Conservation (phyloP, 2,113 vertebrate genomes). For the Dryoscopus gambensis region DNA sequence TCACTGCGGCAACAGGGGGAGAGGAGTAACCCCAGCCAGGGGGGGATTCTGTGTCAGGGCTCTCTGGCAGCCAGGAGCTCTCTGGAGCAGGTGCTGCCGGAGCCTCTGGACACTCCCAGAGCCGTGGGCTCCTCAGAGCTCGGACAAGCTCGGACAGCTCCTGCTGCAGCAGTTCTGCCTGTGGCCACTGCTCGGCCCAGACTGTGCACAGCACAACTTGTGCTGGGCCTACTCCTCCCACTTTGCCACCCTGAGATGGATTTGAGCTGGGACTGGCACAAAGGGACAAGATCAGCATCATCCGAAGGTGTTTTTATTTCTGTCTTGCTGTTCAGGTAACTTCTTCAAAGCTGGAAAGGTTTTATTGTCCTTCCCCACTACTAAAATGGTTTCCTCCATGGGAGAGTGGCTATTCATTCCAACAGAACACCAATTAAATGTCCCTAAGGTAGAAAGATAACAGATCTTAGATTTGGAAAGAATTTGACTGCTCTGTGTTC, state of each 20-base stretch:
- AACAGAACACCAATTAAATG: not conserved
- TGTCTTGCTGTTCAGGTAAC: not conserved
- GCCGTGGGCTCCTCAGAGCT: not conserved
- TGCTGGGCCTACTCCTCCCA: not conserved
- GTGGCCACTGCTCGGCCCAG: not conserved
- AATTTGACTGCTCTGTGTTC: not conserved
- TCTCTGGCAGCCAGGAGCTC: too few relatives aligned
- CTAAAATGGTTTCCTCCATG: not conserved
- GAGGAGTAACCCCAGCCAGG: rapidly evolving
- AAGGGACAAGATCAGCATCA: not conserved
- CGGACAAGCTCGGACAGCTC: rapidly evolving
- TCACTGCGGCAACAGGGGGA: too few relatives aligned
- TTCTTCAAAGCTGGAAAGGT: not conserved
- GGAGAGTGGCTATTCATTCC: not conserved
- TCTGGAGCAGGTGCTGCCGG: not conserved
- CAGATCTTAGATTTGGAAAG: not conserved
- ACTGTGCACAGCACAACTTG: not conserved
- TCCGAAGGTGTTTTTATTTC: not conserved
- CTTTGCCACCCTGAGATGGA: not conserved
- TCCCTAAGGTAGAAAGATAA: not conserved
- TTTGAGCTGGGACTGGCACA: not conserved
- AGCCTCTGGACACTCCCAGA: not conserved
- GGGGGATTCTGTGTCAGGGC: not conserved
- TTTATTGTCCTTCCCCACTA: not conserved
- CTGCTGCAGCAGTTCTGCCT: not conserved